Base-by-base conservation (phyloP, 2,113 vertebrate species). In the Anarhynchus alexandrinus region DNA sequence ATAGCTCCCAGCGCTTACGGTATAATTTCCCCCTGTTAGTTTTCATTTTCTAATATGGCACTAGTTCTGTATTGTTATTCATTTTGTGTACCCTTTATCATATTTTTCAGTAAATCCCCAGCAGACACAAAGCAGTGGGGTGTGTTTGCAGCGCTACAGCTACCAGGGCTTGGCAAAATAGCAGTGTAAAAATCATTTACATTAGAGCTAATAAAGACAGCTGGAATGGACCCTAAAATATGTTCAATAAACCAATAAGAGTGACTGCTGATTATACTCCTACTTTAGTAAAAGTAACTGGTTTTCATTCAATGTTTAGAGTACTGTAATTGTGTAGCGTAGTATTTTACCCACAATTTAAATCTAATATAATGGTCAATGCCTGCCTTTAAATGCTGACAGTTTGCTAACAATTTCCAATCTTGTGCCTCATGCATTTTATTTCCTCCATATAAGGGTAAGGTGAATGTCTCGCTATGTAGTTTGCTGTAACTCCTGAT, bases 171-270 rank as follows among this genome's bases (percentile, higher is more conserved):
- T 94, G 91, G 92, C 90, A 94, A 91, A 96, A 93, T 58, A 96
- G 83, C 90, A 94, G 80, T 80, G 93, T 80, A 92, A 94, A 92
- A 96, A 95, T 95, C 40, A 91, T 97, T 97, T 97, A 84, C 86
- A 85, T 95, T 93, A 89, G 66, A 94, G 54, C 84, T 95, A 96
- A 96, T 96, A 97, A 95, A 94, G 91, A 62, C 89, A 94, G 86
- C 89, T 97, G 96, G 89, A 97, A 96, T 66, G 51, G 86, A 91
- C 95, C 78, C 93, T 91, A 95, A 96, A 95, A 95, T 95, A 94
- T 88, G 89, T 91, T 97, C 91, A 97, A 88, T 95, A 96, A 96
- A 93, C 86, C 96, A 95, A 91, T 97, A 94, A 92, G 94, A 94
- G 81, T 77, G 91, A 65, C 81, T 96, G 81, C 96, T 97, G 94